These are phyloP conservation scores for Diplolepis rosae DNA, from an alignment of 2,888 invertebrate species.

Conservation along the genomic window DNA sequence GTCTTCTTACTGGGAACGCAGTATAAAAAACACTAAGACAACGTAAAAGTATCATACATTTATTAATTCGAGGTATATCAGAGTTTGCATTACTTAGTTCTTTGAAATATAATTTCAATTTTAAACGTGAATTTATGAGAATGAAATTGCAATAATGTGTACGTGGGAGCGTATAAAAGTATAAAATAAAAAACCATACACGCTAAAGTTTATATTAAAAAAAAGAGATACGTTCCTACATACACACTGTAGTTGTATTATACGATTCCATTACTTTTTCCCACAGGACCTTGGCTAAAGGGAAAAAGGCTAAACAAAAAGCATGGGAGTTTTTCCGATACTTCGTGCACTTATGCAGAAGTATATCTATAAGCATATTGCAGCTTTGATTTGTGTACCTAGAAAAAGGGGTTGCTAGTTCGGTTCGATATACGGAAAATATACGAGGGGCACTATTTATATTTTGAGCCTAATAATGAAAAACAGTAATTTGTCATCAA, in stretches of 20 bases:
- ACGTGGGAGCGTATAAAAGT: not conserved
- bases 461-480: no score
- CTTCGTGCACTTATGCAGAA: not conserved
- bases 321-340: slow-evolving; percentile 31
- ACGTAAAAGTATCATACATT: no score
- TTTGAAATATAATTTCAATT: no score
- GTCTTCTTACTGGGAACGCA: no score
- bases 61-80: no score
- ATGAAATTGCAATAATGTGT: not conserved
- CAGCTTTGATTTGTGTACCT: not conserved
- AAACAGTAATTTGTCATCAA: no score
- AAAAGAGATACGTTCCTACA: not conserved
- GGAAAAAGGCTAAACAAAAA: not conserved
- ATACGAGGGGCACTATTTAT: not conserved
- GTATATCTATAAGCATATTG: not conserved
- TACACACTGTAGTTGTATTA: slow-evolving; percentile 14
- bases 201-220: slow-evolving; percentile 1
- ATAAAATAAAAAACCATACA: not conserved
- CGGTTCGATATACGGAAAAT: no score
- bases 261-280: slow-evolving; percentile 34
- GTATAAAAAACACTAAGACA: no score
- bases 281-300: slow-evolving; percentile 8
- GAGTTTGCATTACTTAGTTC: no score
- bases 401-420: not conserved
- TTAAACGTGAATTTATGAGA: not conserved